These are phyloP conservation scores for Drosophila mimetica DNA, from an alignment of 2,888 invertebrate species.

Conservation along the genomic window DNA sequence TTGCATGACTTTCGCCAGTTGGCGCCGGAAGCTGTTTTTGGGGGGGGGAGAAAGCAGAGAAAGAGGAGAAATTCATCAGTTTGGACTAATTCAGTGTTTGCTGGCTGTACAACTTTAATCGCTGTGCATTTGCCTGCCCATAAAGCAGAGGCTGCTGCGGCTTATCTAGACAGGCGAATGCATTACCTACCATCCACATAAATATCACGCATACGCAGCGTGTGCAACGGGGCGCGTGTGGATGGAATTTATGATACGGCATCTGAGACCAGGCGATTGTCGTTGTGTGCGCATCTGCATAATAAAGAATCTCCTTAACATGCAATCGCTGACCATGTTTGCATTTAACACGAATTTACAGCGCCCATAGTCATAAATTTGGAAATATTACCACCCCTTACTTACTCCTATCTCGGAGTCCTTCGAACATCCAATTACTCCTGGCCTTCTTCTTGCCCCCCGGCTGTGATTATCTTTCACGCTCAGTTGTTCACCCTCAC, in stretches of 20 bases:
- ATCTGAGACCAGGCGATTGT: constrained; percentile 4
- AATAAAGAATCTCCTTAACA: constrained; percentile 37
- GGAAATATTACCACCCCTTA: neutral
- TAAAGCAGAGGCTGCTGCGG: constrained; percentile 44
- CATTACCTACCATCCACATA: constrained; percentile 20
- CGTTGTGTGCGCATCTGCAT: constrained; percentile 24
- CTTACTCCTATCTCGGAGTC: neutral
- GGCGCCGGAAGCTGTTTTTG: constrained; percentile 48
- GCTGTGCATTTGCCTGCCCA: neutral
- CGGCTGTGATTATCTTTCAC: constrained; percentile 25
- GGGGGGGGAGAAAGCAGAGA: constrained; percentile 1
- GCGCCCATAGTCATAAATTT: constrained; percentile 32
- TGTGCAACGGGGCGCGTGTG: constrained; percentile 3
- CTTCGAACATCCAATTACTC: constrained; percentile 27
- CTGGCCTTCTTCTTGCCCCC: constrained; percentile 15
- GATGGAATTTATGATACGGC: constrained; percentile 28
- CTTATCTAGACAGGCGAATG: constrained; percentile 16
- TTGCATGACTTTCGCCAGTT: constrained; percentile 47
- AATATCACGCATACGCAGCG: constrained; percentile 25
- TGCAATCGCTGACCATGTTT: constrained; percentile 22
- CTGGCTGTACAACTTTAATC: constrained; percentile 1
- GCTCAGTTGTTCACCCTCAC: constrained; percentile 5
- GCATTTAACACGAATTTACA: constrained; percentile 23
- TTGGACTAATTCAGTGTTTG: constrained; percentile 1
- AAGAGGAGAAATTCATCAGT: neutral